Base-by-base conservation (phyloP, 2,113 vertebrate species). In the Acrocephalus kingi region DNA sequence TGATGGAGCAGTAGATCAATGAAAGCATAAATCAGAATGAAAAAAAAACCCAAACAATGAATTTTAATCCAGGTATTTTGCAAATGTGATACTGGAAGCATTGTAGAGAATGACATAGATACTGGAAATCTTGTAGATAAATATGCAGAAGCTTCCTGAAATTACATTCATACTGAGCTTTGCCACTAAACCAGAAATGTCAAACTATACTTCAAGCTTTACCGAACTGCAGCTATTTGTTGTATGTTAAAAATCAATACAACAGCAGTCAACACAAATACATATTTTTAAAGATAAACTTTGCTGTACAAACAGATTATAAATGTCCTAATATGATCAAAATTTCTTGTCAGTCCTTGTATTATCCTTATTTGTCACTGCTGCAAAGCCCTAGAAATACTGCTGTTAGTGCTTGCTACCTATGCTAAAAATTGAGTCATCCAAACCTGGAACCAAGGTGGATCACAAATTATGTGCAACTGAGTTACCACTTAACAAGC, bases 391-490 rank as follows among this genome's bases (percentile, higher is more conserved):
- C 7, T 27, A 83, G 41, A 90, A 68, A 73, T 68, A 27, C 48
- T 7, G 37, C 3, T 52, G 14, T 16, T 72, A 1, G 1, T 72
- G 35, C 23, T 51, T 86, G 12, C 7, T 85, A 39, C 13, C 13
- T 33, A 4, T 51, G 30, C 18, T 64, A 85, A 46, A 51, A 49
- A 51, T 7, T 58, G 59, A 86, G 27, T 59, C 28, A 85, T n/a
- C 9, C 10, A 37, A 82, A 61, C 14, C n/a, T 77, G 54, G 7
- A 91, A 58, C 20, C 13, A 78, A 13, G 6, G 3, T 46, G 11
- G 4, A 83, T 51, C 24, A n/a, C 52, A 63, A 51, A 67, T 55
- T n/a, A 52, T 5, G 3, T 28, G 11, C 0, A 0, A 54, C 3
- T 12, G 11, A 56, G 4, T 92, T 56, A 58, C 5, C 17, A 58